A percentile compares a stretch with the other conserved stretches of the same genome.
Evolutionary conservation across 2,888 invertebrate genomes (phyloP).

Genomic region (Trachelus stipa): DNA sequence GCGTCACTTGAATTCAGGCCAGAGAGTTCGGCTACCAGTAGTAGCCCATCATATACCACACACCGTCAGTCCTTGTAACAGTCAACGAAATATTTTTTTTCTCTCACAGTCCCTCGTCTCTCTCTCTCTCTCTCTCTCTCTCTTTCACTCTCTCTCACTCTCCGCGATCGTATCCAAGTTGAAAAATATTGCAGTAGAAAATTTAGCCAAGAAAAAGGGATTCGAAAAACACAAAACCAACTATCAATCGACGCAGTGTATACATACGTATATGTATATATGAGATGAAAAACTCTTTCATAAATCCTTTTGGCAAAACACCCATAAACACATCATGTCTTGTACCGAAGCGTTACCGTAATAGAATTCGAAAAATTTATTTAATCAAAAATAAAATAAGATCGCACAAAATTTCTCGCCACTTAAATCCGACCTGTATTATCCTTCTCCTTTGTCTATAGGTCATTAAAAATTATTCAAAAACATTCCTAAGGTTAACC

Average conservation of each 20-base stretch:
- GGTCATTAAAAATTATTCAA: not conserved
- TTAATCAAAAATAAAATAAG: not conserved
- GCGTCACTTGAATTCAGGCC: slow-evolving; percentile 9
- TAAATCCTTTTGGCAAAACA: not conserved
- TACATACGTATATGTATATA: not conserved
- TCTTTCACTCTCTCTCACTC: too few species aligned
- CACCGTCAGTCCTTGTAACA: not conserved
- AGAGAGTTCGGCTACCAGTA: not conserved
- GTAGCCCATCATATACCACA: not conserved
- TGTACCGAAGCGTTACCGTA: not conserved
- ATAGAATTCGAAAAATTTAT: not conserved
- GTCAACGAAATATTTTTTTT: not conserved
- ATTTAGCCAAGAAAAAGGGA: not conserved
- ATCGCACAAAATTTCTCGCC: not conserved
- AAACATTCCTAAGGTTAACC: not conserved
- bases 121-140: too few species aligned
- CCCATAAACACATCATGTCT: not conserved
- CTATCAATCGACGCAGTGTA: not conserved
- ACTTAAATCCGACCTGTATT: not conserved
- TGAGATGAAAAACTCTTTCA: not conserved
- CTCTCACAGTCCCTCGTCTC: not conserved
- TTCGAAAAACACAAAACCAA: not conserved
- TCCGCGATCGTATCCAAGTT: not conserved
- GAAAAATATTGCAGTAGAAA: not conserved
- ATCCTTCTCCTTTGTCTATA: not conserved